Evolutionary conservation across 2,113 vertebrate genomes (phyloP).

Genomic region (Thalassoma bifasciatum): DNA sequence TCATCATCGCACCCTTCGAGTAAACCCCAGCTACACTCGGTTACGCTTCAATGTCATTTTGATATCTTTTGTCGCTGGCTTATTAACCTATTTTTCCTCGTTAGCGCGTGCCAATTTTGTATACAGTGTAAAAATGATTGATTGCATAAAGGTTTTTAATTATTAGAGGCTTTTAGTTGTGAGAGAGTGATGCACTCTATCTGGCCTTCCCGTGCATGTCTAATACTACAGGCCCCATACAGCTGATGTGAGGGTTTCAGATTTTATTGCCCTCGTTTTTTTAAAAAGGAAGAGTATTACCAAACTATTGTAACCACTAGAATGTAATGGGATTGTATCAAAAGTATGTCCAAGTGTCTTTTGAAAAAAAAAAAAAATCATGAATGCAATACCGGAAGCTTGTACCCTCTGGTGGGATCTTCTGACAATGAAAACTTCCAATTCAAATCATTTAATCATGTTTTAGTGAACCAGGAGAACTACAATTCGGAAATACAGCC

Average conservation of each 20-base stretch:
- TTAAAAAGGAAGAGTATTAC: constrained; percentile 66
- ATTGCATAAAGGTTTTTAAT: constrained; percentile 71
- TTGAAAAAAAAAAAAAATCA: constrained; percentile 53
- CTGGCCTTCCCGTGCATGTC: constrained; percentile 74
- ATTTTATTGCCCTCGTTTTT: constrained; percentile 65
- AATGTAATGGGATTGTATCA: constrained; percentile 85
- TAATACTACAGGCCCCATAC: constrained; percentile 47
- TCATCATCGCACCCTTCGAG: constrained; percentile 47
- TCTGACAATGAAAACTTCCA: constrained; percentile 50
- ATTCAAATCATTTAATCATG: constrained; percentile 39
- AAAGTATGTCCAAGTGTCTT: constrained; percentile 80
- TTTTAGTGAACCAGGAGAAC: constrained; percentile 2
- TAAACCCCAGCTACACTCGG: constrained; percentile 44
- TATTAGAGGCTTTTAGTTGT: constrained; percentile 69
- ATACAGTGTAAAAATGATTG: constrained; percentile 70
- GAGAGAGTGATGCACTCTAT: constrained; percentile 61
- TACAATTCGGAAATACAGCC: constrained; percentile 3
- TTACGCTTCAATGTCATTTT: constrained; percentile 52
- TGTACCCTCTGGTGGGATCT: constrained; percentile 52
- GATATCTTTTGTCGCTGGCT: constrained; percentile 60
- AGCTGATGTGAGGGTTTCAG: constrained; percentile 50
- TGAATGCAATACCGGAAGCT: constrained; percentile 74
- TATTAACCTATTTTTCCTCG: constrained; percentile 73
- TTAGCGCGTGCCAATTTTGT: constrained; percentile 79
- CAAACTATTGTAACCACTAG: constrained; percentile 86